Evolutionary conservation across 2,113 vertebrate species (phyloP).

Genomic region (Calypte anna): DNA sequence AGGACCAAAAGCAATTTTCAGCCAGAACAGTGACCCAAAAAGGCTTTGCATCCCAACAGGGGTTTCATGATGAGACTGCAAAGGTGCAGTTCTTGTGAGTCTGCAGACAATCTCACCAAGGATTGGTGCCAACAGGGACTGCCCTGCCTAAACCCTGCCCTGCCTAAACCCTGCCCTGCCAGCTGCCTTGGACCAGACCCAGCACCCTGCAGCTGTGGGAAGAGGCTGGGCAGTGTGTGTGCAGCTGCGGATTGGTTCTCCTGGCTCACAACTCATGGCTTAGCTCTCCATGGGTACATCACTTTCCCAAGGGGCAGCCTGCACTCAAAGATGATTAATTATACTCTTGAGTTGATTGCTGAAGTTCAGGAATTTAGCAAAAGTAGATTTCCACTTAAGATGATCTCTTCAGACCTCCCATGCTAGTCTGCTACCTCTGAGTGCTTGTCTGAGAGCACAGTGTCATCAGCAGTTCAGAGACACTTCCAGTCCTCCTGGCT

Average conservation of each 20-base stretch:
- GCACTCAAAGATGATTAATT: neutral
- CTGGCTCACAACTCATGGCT: neutral
- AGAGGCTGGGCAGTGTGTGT: neutral
- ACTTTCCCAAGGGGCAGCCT: neutral
- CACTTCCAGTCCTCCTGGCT: rapidly evolving
- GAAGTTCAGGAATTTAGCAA: neutral
- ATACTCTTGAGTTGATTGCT: neutral
- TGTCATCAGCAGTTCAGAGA: neutral
- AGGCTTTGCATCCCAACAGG: rapidly evolving
- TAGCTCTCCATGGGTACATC: rapidly evolving
- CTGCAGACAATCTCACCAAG: rapidly evolving
- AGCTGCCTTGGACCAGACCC: rapidly evolving
- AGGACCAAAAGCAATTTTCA: neutral
- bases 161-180: too few relatives aligned
- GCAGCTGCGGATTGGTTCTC: neutral
- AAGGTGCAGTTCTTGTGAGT: rapidly evolving
- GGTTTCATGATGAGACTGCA: rapidly evolving
- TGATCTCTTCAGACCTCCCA: neutral
- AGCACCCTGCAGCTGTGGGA: rapidly evolving
- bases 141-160: neutral
- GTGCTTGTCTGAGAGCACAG: neutral
- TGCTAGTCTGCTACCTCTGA: neutral
- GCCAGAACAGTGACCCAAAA: neutral
- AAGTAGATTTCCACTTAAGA: constrained; percentile 58
- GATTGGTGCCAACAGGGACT: neutral